Evolutionary conservation across 2,797 vertebrate genomes (phyloP), one percentile per base, ranked within the genome.

Genomic region (Rhadinocentrus ornatus): DNA sequence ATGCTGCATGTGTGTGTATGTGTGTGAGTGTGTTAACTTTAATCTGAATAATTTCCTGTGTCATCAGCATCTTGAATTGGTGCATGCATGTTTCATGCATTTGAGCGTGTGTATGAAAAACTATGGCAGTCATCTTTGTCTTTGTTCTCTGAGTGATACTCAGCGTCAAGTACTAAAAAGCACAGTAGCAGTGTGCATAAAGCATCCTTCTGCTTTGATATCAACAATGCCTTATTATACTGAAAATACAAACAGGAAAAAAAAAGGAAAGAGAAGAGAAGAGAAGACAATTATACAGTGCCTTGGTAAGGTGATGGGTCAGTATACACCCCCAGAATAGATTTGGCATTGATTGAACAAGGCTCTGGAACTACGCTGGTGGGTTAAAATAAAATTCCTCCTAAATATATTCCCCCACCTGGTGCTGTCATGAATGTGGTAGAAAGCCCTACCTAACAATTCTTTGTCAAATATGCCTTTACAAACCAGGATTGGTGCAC

Each of bases 91-190:
- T 65, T 71, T 48, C 12, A 16, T 48, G 46, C 15, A 56, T 52
- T 35, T 55, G 22, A 20, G 34, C 55, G 29, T 58, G 53, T 71
- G 24, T 15, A 58, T 75, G 15, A 78, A 71, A 64, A 3, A 56
- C 69, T n/a, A 44, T 26, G 31, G 9, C 66, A 62, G 53, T 70
- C 24, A 1, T 64, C 26, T 62, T 31, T 39, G 44, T 52, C 48
- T 85, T 85, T 77, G 66, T 83, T 83, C 52, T 64, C 60, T 39
- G 6, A 34, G 52, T 50, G 61, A 62, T 41, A 24, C 44, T 54
- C 56, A 18, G 53, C 6, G n/a, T n/a, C n/a, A 31, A 55, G 7
- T 55, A 55, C 16, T 55, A 15, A 55, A 55, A 55, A 55, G 22
- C 22, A 52, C 26, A 26, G 26, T 18, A 16, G 27, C 27, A 29